Conservation (phyloP, 2,888 invertebrate species). For the Encarsia formosa region DNA sequence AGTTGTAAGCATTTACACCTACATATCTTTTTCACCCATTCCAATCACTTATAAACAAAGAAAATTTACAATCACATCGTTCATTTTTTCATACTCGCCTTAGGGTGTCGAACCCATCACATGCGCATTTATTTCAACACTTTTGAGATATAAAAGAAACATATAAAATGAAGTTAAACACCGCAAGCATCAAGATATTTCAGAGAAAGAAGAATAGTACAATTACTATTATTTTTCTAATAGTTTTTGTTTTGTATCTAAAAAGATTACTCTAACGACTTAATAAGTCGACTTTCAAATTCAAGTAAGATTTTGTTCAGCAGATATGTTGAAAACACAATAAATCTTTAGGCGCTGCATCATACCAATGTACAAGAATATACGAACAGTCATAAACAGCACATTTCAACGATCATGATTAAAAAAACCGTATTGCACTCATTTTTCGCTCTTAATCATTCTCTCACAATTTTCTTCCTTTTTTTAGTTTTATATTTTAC, state of each 20-base stretch:
- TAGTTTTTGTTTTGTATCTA: neutral
- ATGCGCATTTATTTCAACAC: constrained; percentile 11
- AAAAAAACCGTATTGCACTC: no score
- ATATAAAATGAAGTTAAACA: constrained; percentile 14
- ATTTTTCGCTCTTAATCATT: no score
- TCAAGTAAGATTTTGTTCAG: no score
- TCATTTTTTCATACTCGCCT: constrained; percentile 20
- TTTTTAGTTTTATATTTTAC: no score
- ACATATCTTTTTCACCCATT: constrained; percentile 15
- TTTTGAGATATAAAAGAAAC: constrained; percentile 7
- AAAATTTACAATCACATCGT: constrained; percentile 29
- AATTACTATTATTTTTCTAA: neutral
- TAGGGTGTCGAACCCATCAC: constrained; percentile 8
- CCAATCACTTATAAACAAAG: constrained; percentile 25
- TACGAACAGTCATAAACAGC: no score
- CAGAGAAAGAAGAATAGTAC: constrained; percentile 6
- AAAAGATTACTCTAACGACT: no score
- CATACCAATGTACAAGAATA: no score
- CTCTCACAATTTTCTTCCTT: no score
- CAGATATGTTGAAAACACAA: no score
- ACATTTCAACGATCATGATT: no score
- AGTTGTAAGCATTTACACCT: constrained; percentile 4
- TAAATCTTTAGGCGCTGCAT: no score
- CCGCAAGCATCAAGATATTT: constrained; percentile 2
- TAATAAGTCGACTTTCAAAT: no score